phyloP scores from a whole-genome alignment of 2,888 invertebrate genomes.

The Acanthopleura granulata region DNA sequence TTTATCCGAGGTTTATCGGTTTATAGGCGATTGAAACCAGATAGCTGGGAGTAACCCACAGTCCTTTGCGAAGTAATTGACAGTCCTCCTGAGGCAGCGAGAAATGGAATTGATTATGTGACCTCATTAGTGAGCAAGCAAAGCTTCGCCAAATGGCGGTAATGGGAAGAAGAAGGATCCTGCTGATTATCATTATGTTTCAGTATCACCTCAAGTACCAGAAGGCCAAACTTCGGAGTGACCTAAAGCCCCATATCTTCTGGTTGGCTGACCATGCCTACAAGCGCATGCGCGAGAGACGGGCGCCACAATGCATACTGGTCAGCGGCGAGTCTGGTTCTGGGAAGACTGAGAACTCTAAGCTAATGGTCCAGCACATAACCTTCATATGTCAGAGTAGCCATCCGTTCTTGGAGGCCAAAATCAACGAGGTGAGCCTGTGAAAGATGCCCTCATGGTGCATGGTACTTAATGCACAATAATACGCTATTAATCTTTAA shows the following conservation, averaged over 20 bases:
- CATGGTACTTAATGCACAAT: no score
- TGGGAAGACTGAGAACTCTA: constrained; percentile 61
- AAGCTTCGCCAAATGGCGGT: no score
- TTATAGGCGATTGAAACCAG: no score
- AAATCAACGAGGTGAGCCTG: constrained; percentile 40
- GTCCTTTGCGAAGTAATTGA: no score
- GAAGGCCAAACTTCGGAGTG: constrained; percentile 38
- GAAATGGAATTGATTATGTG: no score
- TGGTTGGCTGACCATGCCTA: constrained; percentile 57
- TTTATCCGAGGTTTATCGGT: no score
- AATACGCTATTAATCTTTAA: no score
- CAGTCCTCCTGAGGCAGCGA: no score
- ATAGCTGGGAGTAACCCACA: no score
- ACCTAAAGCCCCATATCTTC: constrained; percentile 56
- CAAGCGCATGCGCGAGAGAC: constrained; percentile 42
- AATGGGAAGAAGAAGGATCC: no score
- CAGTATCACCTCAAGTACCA: constrained; percentile 52
- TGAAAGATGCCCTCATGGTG: no score
- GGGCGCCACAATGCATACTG: constrained; percentile 50
- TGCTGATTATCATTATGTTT: background rate
- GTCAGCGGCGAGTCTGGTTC: constrained; percentile 63
- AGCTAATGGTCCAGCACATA: constrained; percentile 44
- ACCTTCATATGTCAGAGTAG: constrained; percentile 34
- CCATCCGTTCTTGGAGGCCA: constrained; percentile 37
- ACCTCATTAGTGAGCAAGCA: no score